Evolutionary conservation across 2,888 invertebrate genomes (phyloP), one percentile per base, ranked within the genome.

Genomic region (Mythimna albipuncta): DNA sequence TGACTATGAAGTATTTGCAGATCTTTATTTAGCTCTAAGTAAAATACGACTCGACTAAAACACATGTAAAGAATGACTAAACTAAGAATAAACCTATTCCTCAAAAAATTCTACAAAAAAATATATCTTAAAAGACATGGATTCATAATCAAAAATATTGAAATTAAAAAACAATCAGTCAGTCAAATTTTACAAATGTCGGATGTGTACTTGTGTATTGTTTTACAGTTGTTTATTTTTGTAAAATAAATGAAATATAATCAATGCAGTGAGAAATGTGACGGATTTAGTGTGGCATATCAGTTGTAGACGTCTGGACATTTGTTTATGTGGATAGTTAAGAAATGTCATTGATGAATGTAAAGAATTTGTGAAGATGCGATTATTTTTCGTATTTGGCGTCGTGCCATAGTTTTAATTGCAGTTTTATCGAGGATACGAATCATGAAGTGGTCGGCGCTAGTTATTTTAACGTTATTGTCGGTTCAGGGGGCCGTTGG

Each of bases 341-440:
- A 69, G 72, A 81, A 76, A 88, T 85, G 85, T 83, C 87, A 91
- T 90, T 93, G 89, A 93, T 85, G 83, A 89, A 89, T 83, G 81
- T 82, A 80, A 92, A 90, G 90, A 92, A 91, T 94, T 92, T 90
- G 91, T 93, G 91, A 95, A 95, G 94, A 96, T 96, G 96, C 94
- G 93, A 95, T 93, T 92, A 91, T 91, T 93, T 91, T 89, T 93
- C 85, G 90, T 89, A 91, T 92, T 96, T 96, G 96, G 96, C 96
- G 93, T 93, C 83, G 92, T 96, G 96, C 96, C 96, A 96, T 93
- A 88, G 90, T 88, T 91, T 92, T 93, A 91, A 92, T 92, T 91
- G 89, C 86, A 87, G 89, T 91, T 93, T 92, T 91, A 91, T 90
- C 87, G 88, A 89, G 93, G 92, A 90, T 89, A 87, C 88, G 86